These are phyloP conservation scores for Trachemys scripta DNA, from an alignment of 2,113 vertebrate genomes.

Conservation along the genomic window DNA sequence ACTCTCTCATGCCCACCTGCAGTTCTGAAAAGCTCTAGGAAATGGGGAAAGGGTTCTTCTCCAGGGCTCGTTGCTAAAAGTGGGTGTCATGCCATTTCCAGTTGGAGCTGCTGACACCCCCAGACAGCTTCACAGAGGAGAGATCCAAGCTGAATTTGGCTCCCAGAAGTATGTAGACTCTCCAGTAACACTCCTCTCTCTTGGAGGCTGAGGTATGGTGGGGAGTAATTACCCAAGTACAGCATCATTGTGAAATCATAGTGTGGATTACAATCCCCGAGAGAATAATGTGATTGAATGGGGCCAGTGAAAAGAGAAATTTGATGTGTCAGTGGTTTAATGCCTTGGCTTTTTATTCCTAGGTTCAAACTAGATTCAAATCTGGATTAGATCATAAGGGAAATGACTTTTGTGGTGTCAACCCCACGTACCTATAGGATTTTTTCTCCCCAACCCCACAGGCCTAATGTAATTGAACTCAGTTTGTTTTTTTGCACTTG, in stretches of 20 bases:
- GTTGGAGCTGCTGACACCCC: not conserved
- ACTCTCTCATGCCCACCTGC: not conserved
- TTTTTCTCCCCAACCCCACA: not conserved
- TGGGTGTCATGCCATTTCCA: fast-evolving
- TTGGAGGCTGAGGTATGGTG: not conserved
- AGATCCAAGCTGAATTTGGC: not conserved
- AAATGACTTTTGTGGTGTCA: not conserved
- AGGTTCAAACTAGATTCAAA: not conserved
- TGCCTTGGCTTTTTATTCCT: not conserved
- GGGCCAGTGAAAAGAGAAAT: not conserved
- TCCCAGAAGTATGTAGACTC: not conserved
- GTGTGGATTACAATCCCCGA: not conserved
- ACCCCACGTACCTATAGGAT: not conserved
- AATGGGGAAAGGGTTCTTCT: not conserved
- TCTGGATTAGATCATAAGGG: not conserved
- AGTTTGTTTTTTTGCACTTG: not conserved
- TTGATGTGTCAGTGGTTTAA: not conserved
- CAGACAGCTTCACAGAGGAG: not conserved
- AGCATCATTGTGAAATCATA: not conserved
- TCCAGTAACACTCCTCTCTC: not conserved
- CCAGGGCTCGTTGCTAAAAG: fast-evolving
- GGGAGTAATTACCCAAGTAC: not conserved
- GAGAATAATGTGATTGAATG: fast-evolving
- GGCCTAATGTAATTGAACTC: not conserved
- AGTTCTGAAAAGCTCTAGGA: not conserved